Evolutionary conservation across 2,888 invertebrate genomes (phyloP).

Genomic region (Acanthococcus lagerstroemiae): DNA sequence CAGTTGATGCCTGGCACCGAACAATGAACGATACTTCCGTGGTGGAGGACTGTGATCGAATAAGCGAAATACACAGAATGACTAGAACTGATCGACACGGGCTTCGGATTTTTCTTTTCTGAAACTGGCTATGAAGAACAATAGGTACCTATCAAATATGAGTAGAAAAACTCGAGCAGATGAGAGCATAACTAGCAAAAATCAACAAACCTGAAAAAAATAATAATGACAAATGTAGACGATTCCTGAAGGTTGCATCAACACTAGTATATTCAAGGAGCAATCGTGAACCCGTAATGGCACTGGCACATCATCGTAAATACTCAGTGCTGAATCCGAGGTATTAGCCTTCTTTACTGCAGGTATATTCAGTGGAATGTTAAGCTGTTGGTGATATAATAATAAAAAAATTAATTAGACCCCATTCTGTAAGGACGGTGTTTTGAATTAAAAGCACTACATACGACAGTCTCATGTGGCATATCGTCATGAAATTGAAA

Average conservation of each 20-base stretch:
- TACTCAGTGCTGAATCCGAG: conserved; percentile 47
- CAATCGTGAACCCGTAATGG: conserved; percentile 73
- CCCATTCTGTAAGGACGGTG: too few species aligned
- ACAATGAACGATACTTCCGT: conserved; percentile 72
- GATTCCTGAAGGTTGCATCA: conserved; percentile 62
- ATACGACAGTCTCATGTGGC: conserved; percentile 77
- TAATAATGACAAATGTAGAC: conserved; percentile 58
- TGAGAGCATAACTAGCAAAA: not conserved
- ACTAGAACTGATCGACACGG: not conserved
- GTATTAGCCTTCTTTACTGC: conserved; percentile 48
- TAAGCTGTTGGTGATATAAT: conserved; percentile 48
- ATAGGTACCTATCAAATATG: not conserved
- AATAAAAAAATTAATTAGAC: not conserved
- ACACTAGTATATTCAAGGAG: conserved; percentile 65
- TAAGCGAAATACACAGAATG: conserved; percentile 66
- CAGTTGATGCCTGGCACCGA: conserved; percentile 72
- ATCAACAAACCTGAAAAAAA: conserved; percentile 51
- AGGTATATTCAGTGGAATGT: conserved; percentile 72
- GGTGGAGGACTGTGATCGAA: conserved; percentile 70
- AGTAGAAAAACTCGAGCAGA: not conserved
- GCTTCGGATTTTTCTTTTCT: not conserved
- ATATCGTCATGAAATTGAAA: conserved; percentile 77
- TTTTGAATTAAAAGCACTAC: conserved; percentile 41
- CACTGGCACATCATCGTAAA: conserved; percentile 70
- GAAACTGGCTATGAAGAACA: not conserved